Conservation (phyloP, 2,797 vertebrate genomes). For the Sebastiscus albofasciatus region DNA sequence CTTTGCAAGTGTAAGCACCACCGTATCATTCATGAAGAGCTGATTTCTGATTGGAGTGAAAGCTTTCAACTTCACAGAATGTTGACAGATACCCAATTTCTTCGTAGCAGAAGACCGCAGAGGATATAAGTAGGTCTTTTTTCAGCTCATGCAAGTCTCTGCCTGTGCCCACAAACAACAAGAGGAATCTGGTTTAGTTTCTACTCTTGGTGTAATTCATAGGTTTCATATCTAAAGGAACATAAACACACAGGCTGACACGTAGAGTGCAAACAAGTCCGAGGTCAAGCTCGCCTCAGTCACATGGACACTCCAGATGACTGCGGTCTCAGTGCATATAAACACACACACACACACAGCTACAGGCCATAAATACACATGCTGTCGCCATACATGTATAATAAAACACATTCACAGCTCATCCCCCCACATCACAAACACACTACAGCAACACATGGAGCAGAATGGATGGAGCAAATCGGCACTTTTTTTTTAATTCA, state of each 20-base stretch:
- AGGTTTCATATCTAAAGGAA: not conserved
- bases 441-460: not conserved
- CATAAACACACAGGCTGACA: slow-evolving; percentile 16
- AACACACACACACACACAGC: slow-evolving; percentile 3
- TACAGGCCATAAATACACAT: slow-evolving; percentile 65
- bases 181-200: not conserved
- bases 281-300: slow-evolving; percentile 58
- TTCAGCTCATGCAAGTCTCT: not conserved
- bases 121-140: slow-evolving; percentile 5
- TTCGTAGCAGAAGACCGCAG: slow-evolving; percentile 9
- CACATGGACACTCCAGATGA: slow-evolving; percentile 66
- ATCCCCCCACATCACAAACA: not conserved
- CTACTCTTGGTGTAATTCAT: not conserved
- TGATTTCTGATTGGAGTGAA: slow-evolving; percentile 22
- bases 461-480: slow-evolving; percentile 3
- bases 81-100: slow-evolving; percentile 1
- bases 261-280: slow-evolving; percentile 41
- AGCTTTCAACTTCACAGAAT: slow-evolving; percentile 14
- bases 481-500: slow-evolving; percentile 6
- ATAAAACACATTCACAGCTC: slow-evolving; percentile 49
- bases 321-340: slow-evolving; percentile 45
- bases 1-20: not conserved
- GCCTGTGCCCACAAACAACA: not conserved
- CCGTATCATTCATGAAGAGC: slow-evolving; percentile 1
- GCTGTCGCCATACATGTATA: slow-evolving; percentile 59